Conservation (phyloP, 2,888 invertebrate genomes). For the Philhelius pedissequus region DNA sequence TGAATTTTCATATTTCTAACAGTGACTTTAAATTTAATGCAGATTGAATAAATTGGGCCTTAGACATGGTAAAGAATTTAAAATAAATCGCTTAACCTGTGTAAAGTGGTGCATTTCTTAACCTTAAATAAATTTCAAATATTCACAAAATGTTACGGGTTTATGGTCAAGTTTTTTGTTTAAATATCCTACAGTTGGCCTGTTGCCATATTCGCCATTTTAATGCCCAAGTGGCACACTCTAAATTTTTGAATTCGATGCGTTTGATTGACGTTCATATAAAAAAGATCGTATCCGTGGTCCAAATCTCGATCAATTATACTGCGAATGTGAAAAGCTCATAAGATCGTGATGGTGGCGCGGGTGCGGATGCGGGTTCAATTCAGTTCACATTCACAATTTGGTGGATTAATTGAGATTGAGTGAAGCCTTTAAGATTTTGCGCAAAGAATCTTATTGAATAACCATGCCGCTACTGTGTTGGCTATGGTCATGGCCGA, state of each 20-base stretch:
- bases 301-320: constrained; percentile 40
- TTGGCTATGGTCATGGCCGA: constrained; percentile 68
- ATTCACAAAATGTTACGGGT: too few relatives aligned
- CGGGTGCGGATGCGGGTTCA: neutral
- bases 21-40: too few relatives aligned
- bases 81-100: too few relatives aligned
- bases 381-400: constrained; percentile 8
- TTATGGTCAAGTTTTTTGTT: neutral
- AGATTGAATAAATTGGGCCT: too few relatives aligned
- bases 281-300: constrained; percentile 48
- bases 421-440: constrained; percentile 45
- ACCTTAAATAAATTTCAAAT: too few relatives aligned
- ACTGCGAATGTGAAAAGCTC: constrained; percentile 40
- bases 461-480: constrained; percentile 61
- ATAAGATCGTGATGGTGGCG: constrained; percentile 13
- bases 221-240: constrained; percentile 34
- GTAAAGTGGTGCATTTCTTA: too few relatives aligned
- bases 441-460: constrained; percentile 51
- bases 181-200: neutral
- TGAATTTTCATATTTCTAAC: too few relatives aligned
- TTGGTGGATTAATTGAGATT: constrained; percentile 49
- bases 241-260: constrained; percentile 51
- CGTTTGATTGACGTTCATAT: constrained; percentile 64
- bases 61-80: too few relatives aligned
- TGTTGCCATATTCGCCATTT: neutral